Conservation (phyloP, 2,888 invertebrate species). For the Amiota minor region DNA sequence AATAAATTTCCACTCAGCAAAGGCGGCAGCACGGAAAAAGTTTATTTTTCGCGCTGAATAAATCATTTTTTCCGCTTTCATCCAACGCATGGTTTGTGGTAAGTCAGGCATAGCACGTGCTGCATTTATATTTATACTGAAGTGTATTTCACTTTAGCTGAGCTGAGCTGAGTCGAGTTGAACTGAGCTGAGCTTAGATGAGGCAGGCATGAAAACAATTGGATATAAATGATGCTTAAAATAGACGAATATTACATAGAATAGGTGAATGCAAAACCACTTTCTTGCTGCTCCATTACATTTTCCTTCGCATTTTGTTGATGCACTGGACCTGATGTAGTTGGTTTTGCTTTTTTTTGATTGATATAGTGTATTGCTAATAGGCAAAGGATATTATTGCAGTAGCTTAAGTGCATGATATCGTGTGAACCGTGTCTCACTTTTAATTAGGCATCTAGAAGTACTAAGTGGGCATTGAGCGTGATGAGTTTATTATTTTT, state of each 20-base stretch:
- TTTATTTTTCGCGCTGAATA: slow-evolving; percentile 35
- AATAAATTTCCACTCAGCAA: slow-evolving; percentile 53
- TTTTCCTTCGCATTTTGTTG: no score
- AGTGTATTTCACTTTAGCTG: not conserved
- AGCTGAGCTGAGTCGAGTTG: not conserved
- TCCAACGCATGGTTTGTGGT: slow-evolving; percentile 38
- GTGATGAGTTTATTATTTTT: no score
- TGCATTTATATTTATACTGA: not conserved
- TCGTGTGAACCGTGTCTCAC: no score
- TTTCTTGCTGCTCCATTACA: not conserved
- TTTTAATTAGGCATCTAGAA: no score
- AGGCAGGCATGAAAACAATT: slow-evolving; percentile 66
- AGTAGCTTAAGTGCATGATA: no score
- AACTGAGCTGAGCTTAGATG: slow-evolving; percentile 30
- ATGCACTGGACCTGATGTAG: no score
- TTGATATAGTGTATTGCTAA: no score
- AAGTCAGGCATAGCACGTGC: slow-evolving; percentile 8
- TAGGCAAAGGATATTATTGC: no score
- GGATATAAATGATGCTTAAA: slow-evolving; percentile 59
- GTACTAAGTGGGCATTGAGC: no score
- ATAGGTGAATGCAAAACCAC: slow-evolving; percentile 20
- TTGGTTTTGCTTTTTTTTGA: no score
- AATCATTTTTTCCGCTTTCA: slow-evolving; percentile 31
- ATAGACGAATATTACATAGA: slow-evolving; percentile 40
- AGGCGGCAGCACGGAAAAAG: slow-evolving; percentile 41